These are phyloP conservation scores for Plagiodera versicolora DNA, from an alignment of 2,888 invertebrate species.

Conservation along the genomic window DNA sequence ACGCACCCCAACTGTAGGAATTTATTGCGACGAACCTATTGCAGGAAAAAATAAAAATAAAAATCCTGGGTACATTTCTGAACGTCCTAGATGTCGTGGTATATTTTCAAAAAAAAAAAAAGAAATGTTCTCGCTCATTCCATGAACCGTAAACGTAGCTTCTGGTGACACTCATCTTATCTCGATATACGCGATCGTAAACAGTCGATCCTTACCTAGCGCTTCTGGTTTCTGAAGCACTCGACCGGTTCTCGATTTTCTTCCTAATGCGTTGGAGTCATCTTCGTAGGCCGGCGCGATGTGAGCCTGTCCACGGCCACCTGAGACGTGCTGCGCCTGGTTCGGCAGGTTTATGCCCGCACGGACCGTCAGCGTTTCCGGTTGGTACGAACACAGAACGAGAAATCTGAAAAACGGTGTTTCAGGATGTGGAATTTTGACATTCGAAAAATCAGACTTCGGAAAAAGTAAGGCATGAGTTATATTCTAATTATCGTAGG, in stretches of 20 bases:
- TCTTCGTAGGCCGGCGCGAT: constrained; percentile 47
- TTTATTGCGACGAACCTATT: too few relatives aligned
- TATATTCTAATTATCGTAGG: too few relatives aligned
- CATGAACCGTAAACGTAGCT: too few relatives aligned
- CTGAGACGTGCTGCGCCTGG: constrained; percentile 52
- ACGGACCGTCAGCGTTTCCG: constrained; percentile 78
- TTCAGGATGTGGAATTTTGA: background rate
- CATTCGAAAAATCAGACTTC: too few relatives aligned
- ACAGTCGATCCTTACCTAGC: constrained; percentile 40
- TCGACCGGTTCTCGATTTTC: constrained; percentile 45
- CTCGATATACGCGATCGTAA: background rate
- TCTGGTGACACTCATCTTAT: too few relatives aligned
- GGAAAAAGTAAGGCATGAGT: too few relatives aligned
- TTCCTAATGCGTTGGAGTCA: constrained; percentile 42
- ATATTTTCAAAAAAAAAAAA: too few relatives aligned
- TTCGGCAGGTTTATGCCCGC: constrained; percentile 75
- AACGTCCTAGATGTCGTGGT: too few relatives aligned
- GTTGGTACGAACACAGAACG: constrained; percentile 79
- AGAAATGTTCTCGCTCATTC: too few relatives aligned
- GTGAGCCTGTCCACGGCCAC: constrained; percentile 56
- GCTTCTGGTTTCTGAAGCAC: constrained; percentile 50
- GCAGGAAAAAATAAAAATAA: too few relatives aligned
- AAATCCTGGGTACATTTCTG: too few relatives aligned
- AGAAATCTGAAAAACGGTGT: constrained; percentile 62
- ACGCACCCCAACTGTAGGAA: too few relatives aligned